phyloP scores from a whole-genome alignment of 2,888 invertebrate species.

The Pogonocherus hispidulus region DNA sequence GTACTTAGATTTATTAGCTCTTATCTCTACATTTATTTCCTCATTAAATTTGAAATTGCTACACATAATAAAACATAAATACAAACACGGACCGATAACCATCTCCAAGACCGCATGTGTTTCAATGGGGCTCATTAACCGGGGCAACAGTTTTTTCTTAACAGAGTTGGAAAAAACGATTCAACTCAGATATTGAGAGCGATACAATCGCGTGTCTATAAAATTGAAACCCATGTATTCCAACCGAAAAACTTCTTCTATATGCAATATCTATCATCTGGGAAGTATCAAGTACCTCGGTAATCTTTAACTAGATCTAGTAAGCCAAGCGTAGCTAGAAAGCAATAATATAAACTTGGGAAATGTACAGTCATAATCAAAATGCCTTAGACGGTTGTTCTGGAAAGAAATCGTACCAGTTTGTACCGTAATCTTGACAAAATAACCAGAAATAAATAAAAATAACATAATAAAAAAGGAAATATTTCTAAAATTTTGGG shows the following conservation, averaged over 20 bases:
- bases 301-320: constrained; percentile 34
- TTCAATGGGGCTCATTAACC: constrained; percentile 11
- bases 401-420: too few species aligned
- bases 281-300: constrained; percentile 9
- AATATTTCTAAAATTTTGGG: too few species aligned
- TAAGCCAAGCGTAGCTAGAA: constrained; percentile 5
- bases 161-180: constrained; percentile 22
- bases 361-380: background rate
- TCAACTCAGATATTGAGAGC: constrained; percentile 30
- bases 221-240: constrained; percentile 35
- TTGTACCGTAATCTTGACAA: too few species aligned
- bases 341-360: background rate
- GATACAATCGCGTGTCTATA: constrained; percentile 41
- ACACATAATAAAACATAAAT: constrained; percentile 19
- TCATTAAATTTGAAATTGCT: constrained; percentile 15
- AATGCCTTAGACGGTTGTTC: background rate
- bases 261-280: constrained; percentile 41
- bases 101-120: constrained; percentile 3
- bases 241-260: constrained; percentile 42
- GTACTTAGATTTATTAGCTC: background rate
- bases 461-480: too few species aligned
- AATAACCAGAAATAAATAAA: too few species aligned
- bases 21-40: background rate
- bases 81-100: constrained; percentile 6
- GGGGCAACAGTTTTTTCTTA: constrained; percentile 4